phyloP scores from a whole-genome alignment of 2,888 invertebrate genomes.

The Frankliniella intonsa region DNA sequence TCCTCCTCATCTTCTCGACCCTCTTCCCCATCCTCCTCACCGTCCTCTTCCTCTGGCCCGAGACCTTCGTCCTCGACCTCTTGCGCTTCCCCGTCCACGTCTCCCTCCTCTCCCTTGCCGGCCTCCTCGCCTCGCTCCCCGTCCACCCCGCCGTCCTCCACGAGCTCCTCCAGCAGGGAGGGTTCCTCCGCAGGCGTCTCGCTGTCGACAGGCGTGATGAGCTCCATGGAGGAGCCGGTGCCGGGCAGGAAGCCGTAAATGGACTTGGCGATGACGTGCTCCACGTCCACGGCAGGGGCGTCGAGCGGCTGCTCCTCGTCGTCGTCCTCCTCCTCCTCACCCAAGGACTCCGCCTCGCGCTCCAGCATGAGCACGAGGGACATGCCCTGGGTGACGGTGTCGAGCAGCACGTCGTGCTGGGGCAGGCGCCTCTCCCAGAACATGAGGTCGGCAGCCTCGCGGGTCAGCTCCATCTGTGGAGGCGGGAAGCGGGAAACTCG shows the following conservation, averaged over 20 bases:
- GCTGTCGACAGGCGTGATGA: neutral
- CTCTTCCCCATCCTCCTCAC: neutral
- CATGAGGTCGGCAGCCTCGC: neutral
- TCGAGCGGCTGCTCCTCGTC: neutral
- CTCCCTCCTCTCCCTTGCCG: neutral
- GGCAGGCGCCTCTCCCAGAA: conserved; percentile 12
- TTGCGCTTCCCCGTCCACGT: neutral
- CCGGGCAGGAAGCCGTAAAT: conserved; percentile 4
- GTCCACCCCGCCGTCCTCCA: neutral
- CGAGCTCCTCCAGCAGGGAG: neutral
- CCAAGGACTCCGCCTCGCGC: neutral
- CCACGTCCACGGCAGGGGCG: neutral
- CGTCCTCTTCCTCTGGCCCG: neutral
- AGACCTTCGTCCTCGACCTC: neutral
- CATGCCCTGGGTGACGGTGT: neutral
- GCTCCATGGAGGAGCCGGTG: conserved; percentile 17
- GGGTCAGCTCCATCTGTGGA: neutral
- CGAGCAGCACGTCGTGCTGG: conserved; percentile 1
- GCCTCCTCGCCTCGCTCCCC: neutral
- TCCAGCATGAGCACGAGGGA: conserved; percentile 3
- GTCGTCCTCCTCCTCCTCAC: neutral
- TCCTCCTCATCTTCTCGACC: neutral
- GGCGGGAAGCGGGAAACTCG: neutral
- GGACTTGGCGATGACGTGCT: neutral
- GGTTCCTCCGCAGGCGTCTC: neutral